Conservation (phyloP, 2,888 invertebrate genomes). For the Cosmorhoe ocellata region DNA sequence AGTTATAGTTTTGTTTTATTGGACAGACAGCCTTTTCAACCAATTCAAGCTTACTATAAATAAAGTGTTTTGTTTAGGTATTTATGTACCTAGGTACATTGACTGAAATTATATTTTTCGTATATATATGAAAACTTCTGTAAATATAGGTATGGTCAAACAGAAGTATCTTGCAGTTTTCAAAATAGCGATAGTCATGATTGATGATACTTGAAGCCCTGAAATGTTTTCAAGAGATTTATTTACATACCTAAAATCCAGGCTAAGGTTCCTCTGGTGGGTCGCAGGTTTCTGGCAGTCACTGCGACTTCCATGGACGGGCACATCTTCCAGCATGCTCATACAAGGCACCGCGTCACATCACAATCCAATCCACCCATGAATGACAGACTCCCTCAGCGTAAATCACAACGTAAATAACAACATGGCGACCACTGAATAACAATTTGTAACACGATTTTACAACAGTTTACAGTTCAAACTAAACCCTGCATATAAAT, state of each 20-base stretch:
- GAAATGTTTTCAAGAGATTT: conserved; percentile 6
- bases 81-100: no score
- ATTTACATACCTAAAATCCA: conserved; percentile 90
- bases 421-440: conserved; percentile 73
- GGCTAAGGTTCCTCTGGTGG: conserved; percentile 94
- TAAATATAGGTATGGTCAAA: no score
- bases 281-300: conserved; percentile 70
- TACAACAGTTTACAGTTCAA: conserved; percentile 26
- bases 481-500: conserved; percentile 34
- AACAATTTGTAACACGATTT: conserved; percentile 34
- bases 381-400: conserved; percentile 46
- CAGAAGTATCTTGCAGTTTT: neutral
- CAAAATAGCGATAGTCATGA: neutral
- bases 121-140: no score
- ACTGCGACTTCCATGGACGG: conserved; percentile 74
- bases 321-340: conserved; percentile 82
- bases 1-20: no score
- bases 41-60: no score
- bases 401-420: conserved; percentile 67
- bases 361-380: conserved; percentile 67
- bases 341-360: conserved; percentile 61
- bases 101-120: no score
- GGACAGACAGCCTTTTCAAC: no score
- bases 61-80: no score
- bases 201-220: neutral